Conservation (phyloP, 1,140 invertebrate species). For the Thereuonema tuberculata region DNA sequence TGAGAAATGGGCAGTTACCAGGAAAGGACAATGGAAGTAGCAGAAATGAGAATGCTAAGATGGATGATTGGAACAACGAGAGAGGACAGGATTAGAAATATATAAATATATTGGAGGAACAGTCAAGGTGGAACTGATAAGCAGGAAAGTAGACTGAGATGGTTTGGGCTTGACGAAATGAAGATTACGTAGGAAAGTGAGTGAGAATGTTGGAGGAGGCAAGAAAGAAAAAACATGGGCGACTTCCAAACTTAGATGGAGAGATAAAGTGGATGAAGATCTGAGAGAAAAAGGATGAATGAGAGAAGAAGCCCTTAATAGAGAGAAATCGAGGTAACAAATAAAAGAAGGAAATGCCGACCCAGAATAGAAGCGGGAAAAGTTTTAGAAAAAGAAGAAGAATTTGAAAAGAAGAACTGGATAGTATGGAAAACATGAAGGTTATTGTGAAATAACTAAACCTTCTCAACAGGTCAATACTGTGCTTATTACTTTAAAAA, state of each 20-base stretch:
- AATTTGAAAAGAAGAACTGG: no score
- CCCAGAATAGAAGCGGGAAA: neutral
- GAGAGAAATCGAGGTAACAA: neutral
- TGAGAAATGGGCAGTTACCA: neutral
- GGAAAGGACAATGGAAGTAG: neutral
- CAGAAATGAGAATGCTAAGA: neutral
- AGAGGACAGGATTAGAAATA: neutral
- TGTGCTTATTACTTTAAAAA: no score
- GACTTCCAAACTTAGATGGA: neutral
- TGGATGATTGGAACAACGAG: neutral
- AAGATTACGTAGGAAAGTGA: neutral
- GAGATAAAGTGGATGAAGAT: neutral
- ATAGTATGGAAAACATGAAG: no score
- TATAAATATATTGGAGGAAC: neutral
- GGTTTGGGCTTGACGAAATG: neutral
- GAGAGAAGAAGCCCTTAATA: neutral
- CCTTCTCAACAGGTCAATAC: no score
- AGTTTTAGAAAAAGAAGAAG: neutral
- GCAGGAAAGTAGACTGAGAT: conserved; percentile 1
- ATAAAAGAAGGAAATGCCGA: neutral
- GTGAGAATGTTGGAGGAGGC: neutral
- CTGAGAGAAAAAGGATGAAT: neutral
- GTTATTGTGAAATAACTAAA: no score
- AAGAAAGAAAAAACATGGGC: neutral
- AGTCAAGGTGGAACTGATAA: neutral